Percentiles rank a stretch among this genome's conserved stretches.
Conservation (phyloP, 2,797 vertebrate genomes). For the Myotis myotis region DNA sequence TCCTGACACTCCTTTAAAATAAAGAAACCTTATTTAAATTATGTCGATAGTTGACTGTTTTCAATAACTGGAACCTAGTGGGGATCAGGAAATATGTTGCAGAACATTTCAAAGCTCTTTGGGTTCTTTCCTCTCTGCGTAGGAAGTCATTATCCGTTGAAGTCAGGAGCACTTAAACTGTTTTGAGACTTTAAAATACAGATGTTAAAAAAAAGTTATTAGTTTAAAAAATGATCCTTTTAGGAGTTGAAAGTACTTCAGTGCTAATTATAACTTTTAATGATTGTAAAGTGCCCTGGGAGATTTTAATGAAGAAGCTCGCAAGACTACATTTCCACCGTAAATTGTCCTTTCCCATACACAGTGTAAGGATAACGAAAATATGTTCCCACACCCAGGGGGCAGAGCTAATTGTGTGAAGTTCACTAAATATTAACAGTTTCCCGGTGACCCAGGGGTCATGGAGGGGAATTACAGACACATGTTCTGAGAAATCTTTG, state of each 20-base stretch:
- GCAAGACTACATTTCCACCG: conserved; percentile 12
- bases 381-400: conserved; percentile 66
- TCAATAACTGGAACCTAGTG: conserved; percentile 23
- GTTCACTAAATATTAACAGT: conserved; percentile 70
- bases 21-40: background rate
- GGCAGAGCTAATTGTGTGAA: conserved; percentile 65
- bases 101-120: conserved; percentile 47
- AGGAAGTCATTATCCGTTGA: conserved; percentile 48
- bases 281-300: conserved; percentile 41
- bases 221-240: conserved; percentile 72
- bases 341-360: conserved; percentile 44
- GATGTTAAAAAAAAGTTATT: conserved; percentile 67
- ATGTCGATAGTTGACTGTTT: conserved; percentile 13
- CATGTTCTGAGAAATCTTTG: conserved; percentile 62
- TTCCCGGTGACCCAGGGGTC: conserved; percentile 56
- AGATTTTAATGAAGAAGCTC: conserved; percentile 55
- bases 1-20: background rate
- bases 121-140: conserved; percentile 17
- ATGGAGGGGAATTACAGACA: conserved; percentile 64
- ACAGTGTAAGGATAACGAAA: conserved; percentile 50
- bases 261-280: conserved; percentile 65
- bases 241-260: conserved; percentile 62
- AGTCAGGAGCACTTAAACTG: conserved; percentile 21
- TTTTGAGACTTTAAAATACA: conserved; percentile 63
- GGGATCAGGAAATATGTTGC: conserved; percentile 17